phyloP scores from a whole-genome alignment of 2,797 vertebrate species.

The Strix occidentalis region DNA sequence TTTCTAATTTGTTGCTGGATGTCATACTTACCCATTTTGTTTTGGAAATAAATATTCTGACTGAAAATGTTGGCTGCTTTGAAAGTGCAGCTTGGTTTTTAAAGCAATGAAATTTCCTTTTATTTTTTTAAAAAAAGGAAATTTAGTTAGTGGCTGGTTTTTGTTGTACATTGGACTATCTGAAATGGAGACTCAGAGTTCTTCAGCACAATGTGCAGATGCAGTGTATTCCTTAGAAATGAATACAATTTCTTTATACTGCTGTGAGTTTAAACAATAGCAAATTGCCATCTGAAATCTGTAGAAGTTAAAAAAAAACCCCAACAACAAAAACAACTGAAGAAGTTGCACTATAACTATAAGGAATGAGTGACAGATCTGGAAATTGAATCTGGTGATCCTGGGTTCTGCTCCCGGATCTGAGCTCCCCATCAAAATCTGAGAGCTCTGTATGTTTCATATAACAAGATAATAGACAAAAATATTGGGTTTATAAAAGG shows the following conservation, averaged over 20 bases:
- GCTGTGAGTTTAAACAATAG: background rate
- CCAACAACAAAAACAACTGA: background rate
- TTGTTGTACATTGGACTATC: background rate
- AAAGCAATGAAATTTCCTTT: background rate
- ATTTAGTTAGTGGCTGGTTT: background rate
- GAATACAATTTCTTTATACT: background rate
- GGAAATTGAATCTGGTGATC: background rate
- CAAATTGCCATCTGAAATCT: background rate
- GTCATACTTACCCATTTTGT: conserved; percentile 1
- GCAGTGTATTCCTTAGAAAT: background rate
- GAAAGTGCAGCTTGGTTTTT: background rate
- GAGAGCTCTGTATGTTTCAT: background rate
- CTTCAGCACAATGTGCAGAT: background rate
- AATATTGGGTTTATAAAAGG: background rate
- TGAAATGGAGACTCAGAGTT: background rate
- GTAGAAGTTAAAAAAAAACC: background rate
- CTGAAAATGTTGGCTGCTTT: conserved; percentile 2
- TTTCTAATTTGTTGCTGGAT: conserved; percentile 56
- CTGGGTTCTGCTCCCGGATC: background rate
- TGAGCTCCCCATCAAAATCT: background rate
- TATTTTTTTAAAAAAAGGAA: background rate
- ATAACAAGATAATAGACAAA: background rate
- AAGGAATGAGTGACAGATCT: background rate
- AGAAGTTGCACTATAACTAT: background rate
- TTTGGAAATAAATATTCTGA: conserved; percentile 48